phyloP scores from a whole-genome alignment of 1,140 invertebrate genomes.

The Ganaspis sp. region DNA sequence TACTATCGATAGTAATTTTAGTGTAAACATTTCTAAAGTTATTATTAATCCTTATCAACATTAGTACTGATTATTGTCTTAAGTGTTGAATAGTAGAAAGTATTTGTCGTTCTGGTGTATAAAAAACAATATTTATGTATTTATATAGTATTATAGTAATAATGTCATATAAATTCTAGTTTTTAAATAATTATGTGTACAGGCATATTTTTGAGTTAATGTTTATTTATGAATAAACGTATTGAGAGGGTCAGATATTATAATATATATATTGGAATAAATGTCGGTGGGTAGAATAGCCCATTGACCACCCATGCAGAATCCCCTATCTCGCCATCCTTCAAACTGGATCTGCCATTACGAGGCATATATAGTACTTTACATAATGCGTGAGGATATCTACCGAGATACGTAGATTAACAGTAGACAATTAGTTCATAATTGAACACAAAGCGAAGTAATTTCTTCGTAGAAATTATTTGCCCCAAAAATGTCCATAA shows the following conservation, averaged over 20 bases:
- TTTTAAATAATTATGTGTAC: no score
- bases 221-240: constrained; percentile 35
- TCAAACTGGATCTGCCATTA: constrained; percentile 57
- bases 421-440: neutral
- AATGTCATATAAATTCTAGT: no score
- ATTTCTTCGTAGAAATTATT: neutral
- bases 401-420: constrained; percentile 41
- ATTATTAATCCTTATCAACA: no score
- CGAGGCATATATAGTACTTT: constrained; percentile 43
- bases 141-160: no score
- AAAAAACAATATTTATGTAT: no score
- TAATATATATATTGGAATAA: constrained; percentile 46
- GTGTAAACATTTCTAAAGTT: no score
- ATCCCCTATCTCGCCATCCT: constrained; percentile 46
- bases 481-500: neutral
- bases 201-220: neutral
- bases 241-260: constrained; percentile 11
- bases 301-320: constrained; percentile 52
- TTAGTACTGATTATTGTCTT: no score
- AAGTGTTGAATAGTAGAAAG: no score
- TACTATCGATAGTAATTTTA: no score
- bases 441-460: neutral
- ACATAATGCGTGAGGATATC: constrained; percentile 47
- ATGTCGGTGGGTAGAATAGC: constrained; percentile 42
- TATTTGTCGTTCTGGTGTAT: no score